Conservation (phyloP, 2,888 invertebrate species). For the Balanococcus diminutus region DNA sequence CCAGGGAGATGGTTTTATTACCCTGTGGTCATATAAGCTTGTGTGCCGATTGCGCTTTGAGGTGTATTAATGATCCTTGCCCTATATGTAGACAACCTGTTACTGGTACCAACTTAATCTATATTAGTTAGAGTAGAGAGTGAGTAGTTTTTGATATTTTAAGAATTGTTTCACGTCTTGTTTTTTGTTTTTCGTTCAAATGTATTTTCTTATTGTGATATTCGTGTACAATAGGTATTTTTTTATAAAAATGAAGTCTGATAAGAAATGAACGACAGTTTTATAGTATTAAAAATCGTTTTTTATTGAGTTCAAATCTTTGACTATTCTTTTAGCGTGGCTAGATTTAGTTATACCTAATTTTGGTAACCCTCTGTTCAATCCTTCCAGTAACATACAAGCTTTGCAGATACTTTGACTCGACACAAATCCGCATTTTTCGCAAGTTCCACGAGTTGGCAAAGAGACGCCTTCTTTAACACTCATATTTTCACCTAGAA, state of each 20-base stretch:
- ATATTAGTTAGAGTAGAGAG: conserved; percentile 1
- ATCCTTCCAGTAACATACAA: conserved; percentile 91
- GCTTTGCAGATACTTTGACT: conserved; percentile 97
- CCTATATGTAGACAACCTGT: conserved; percentile 71
- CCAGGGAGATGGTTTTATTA: conserved; percentile 84
- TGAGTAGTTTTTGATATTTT: background rate
- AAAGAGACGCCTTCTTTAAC: conserved; percentile 82
- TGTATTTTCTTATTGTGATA: too few species aligned
- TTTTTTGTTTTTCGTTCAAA: too few species aligned
- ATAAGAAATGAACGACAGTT: background rate
- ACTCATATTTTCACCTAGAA: conserved; percentile 80
- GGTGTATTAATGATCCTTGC: conserved; percentile 70
- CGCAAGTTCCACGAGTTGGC: conserved; percentile 80
- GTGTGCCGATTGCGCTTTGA: conserved; percentile 82
- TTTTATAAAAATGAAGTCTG: background rate
- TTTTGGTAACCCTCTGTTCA: conserved; percentile 90
- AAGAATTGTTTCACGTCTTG: too few species aligned
- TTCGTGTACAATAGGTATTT: background rate
- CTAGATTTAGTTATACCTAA: conserved; percentile 89
- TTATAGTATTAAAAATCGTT: conserved; percentile 22
- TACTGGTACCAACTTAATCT: background rate
- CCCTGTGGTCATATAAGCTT: conserved; percentile 91
- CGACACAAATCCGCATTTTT: conserved; percentile 85
- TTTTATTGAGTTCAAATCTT: conserved; percentile 35
- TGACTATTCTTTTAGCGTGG: conserved; percentile 67